Conservation (phyloP, 2,113 vertebrate genomes). For the Sphyrna mokarran region DNA sequence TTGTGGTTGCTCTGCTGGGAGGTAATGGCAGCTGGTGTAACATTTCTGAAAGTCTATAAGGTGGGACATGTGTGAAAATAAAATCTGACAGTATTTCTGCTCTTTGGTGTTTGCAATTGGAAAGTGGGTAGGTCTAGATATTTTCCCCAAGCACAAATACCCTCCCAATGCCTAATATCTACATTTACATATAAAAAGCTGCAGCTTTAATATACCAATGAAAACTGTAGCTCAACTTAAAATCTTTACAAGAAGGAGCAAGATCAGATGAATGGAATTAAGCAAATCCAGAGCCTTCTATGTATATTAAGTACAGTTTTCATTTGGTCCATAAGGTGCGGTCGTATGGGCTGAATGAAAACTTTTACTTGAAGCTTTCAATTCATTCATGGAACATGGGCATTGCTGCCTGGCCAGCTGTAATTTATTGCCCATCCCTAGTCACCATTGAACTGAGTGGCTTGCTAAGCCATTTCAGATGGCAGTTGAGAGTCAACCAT, state of each 20-base stretch:
- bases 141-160: background rate
- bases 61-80: background rate
- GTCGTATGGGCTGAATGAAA: too few species aligned
- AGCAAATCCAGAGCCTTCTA: background rate
- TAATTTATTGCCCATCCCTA: too few species aligned
- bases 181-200: background rate
- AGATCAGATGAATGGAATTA: background rate
- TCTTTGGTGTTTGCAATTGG: background rate
- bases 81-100: background rate
- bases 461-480: too few species aligned
- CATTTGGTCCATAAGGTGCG: background rate
- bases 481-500: too few species aligned
- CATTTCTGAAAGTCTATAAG: background rate
- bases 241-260: background rate
- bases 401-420: too few species aligned
- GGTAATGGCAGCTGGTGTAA: background rate
- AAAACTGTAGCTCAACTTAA: background rate
- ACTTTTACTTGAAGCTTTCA: background rate
- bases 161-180: background rate
- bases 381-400: too few species aligned
- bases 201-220: too few species aligned
- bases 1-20: background rate
- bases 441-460: too few species aligned
- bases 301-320: background rate
- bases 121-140: background rate